Conservation (phyloP, 2,888 invertebrate genomes). For the Yponomeuta plumbellus region DNA sequence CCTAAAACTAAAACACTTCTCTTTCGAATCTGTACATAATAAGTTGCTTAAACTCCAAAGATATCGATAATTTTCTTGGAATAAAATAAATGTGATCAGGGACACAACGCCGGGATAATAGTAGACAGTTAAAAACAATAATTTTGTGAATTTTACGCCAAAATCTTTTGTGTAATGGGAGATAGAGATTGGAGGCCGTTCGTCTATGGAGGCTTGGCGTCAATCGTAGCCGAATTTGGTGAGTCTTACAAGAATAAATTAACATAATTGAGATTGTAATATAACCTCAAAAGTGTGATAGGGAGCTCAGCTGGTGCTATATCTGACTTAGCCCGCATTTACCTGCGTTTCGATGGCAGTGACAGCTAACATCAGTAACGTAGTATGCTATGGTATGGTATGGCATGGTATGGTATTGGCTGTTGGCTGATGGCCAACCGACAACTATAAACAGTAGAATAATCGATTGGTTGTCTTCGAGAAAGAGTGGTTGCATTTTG, state of each 20-base stretch:
- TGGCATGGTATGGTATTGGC: no score
- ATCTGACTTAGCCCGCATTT: no score
- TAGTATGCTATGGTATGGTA: no score
- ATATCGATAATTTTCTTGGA: background rate
- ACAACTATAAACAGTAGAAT: no score
- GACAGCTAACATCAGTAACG: no score
- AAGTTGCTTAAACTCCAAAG: background rate
- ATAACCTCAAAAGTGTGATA: conserved; percentile 18
- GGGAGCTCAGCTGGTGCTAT: background rate
- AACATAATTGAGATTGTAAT: conserved; percentile 18
- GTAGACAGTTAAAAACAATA: background rate
- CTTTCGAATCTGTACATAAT: background rate
- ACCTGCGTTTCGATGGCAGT: no score
- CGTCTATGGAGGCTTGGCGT: conserved; percentile 95
- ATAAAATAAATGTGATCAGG: background rate
- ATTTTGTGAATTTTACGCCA: background rate
- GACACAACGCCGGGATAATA: background rate
- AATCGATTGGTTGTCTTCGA: no score
- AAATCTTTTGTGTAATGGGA: conserved; percentile 77
- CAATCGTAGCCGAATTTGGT: conserved; percentile 96
- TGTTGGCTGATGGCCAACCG: no score
- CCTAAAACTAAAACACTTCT: background rate
- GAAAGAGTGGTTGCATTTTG: no score
- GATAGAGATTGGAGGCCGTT: conserved; percentile 94
- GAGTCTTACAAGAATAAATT: conserved; percentile 40